phyloP scores from a whole-genome alignment of 2,797 vertebrate species.

The Parauchenoglanis ngamensis region DNA sequence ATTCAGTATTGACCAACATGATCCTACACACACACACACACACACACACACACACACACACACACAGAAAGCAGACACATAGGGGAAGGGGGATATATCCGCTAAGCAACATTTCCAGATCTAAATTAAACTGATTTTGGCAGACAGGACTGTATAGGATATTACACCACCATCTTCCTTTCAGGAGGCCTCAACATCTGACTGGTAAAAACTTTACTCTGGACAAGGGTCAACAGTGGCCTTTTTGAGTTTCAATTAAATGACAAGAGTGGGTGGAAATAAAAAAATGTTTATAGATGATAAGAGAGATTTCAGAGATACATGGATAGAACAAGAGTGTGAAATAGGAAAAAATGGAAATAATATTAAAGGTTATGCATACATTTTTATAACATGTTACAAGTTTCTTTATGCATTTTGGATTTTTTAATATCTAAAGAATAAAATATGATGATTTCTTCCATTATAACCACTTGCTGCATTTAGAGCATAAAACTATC shows the following conservation, averaged over 20 bases:
- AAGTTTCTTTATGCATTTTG: neutral
- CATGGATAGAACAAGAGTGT: neutral
- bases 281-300: neutral
- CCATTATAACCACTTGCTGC: neutral
- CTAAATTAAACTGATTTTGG: slow-evolving; percentile 67
- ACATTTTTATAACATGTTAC: neutral
- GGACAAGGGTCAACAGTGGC: neutral
- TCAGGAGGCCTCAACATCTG: slow-evolving; percentile 34
- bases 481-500: neutral
- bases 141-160: slow-evolving; percentile 66
- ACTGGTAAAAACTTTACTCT: neutral
- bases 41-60: slow-evolving; percentile 48
- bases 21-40: slow-evolving; percentile 62
- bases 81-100: slow-evolving; percentile 43
- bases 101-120: slow-evolving; percentile 48
- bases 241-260: slow-evolving; percentile 15
- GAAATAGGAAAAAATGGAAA: neutral
- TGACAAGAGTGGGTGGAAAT: neutral
- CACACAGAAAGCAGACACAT: slow-evolving; percentile 43
- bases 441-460: neutral
- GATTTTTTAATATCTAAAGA: neutral
- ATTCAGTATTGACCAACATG: slow-evolving; percentile 75
- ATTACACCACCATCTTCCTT: slow-evolving; percentile 39
- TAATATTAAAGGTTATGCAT: neutral
- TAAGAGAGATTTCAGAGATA: neutral